phyloP scores from a whole-genome alignment of 2,797 vertebrate species.

The Pipistrellus kuhlii region DNA sequence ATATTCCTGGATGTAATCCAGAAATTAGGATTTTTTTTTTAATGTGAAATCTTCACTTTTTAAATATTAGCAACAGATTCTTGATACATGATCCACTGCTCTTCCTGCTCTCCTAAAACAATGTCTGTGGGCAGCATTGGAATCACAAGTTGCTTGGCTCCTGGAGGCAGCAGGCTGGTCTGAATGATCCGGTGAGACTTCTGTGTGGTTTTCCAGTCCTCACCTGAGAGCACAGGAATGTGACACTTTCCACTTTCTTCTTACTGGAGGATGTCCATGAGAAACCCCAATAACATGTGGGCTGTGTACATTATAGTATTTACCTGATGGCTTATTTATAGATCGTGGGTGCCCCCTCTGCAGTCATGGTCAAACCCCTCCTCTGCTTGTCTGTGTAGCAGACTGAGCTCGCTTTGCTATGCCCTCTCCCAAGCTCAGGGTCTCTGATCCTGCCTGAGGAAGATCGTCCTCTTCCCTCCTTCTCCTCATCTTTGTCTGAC shows the following conservation, averaged over 20 bases:
- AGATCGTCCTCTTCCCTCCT: too few species aligned
- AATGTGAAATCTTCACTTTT: not conserved
- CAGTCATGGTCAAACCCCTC: not conserved
- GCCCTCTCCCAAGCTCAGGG: not conserved
- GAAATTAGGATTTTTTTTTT: not conserved
- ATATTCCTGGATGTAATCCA: not conserved
- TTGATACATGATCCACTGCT: not conserved
- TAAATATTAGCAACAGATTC: not conserved
- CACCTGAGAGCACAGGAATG: not conserved
- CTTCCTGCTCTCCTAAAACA: rapidly evolving
- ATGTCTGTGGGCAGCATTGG: not conserved
- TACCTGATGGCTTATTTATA: not conserved
- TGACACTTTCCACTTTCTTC: not conserved
- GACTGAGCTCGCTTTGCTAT: not conserved
- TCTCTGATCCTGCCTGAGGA: not conserved
- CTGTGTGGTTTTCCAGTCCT: not conserved
- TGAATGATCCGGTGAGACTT: too few species aligned
- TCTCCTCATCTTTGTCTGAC: not conserved
- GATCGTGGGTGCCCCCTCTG: rapidly evolving
- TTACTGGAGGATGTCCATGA: not conserved
- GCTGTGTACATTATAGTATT: not conserved
- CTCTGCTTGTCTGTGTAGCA: not conserved
- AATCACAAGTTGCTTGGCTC: not conserved
- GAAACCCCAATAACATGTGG: rapidly evolving
- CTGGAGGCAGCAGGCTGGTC: not conserved